These are phyloP conservation scores for Drosophila putrida DNA, from an alignment of 2,888 invertebrate species.

Conservation along the genomic window DNA sequence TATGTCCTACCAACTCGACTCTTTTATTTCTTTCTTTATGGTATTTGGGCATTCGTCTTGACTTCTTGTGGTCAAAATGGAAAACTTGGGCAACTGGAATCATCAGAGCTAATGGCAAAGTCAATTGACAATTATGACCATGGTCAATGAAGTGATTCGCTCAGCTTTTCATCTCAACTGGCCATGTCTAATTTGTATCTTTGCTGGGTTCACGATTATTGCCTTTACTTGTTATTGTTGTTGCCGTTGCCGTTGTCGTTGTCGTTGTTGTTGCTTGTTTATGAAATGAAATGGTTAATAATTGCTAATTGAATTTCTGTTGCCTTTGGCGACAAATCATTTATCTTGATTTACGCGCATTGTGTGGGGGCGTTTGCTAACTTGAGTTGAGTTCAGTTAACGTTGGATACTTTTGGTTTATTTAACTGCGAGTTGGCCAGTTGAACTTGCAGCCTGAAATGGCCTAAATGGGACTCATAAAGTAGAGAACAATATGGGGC, in stretches of 20 bases:
- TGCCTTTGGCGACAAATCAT: slow-evolving; percentile 79
- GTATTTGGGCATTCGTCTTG: slow-evolving; percentile 15
- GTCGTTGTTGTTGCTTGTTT: slow-evolving; percentile 48
- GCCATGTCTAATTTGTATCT: slow-evolving; percentile 62
- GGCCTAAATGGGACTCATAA: slow-evolving; percentile 6
- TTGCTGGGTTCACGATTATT: slow-evolving; percentile 59
- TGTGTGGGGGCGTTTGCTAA: slow-evolving; percentile 54
- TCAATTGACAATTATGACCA: slow-evolving; percentile 83
- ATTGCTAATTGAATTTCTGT: slow-evolving; percentile 81
- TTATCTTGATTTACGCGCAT: slow-evolving; percentile 78
- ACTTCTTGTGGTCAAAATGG: slow-evolving; percentile 34
- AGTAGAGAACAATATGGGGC: not conserved
- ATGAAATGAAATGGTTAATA: slow-evolving; percentile 78
- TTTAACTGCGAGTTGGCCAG: slow-evolving; percentile 15
- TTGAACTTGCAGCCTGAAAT: slow-evolving; percentile 22
- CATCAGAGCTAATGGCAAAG: slow-evolving; percentile 78
- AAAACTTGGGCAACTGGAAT: slow-evolving; percentile 26
- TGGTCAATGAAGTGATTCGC: slow-evolving; percentile 77
- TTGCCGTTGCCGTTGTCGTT: slow-evolving; percentile 17
- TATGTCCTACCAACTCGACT: slow-evolving; percentile 23
- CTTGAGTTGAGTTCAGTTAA: slow-evolving; percentile 2
- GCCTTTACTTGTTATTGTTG: slow-evolving; percentile 15
- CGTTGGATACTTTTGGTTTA: slow-evolving; percentile 20
- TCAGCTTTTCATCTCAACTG: slow-evolving; percentile 56
- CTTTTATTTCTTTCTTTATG: slow-evolving; percentile 29